Conservation (phyloP, 2,888 invertebrate genomes). For the Agriotes lineatus region DNA sequence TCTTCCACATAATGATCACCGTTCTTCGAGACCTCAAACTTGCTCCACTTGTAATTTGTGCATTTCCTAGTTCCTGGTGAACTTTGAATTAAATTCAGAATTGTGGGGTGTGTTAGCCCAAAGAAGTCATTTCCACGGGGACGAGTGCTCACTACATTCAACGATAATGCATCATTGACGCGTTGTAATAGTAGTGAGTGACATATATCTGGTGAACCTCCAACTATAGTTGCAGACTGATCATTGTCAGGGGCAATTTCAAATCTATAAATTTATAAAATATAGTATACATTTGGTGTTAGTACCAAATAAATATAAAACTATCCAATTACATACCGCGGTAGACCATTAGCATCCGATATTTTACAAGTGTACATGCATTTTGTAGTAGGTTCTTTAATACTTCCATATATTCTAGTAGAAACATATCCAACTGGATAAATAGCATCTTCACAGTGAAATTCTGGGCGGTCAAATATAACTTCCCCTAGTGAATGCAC, state of each 20-base stretch:
- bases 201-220: slow-evolving; percentile 78
- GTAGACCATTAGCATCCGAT: slow-evolving; percentile 77
- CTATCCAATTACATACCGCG: too few relatives aligned
- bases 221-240: slow-evolving; percentile 75
- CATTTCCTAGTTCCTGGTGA: slow-evolving; percentile 78
- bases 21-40: slow-evolving; percentile 72
- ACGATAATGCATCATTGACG: slow-evolving; percentile 70
- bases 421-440: slow-evolving; percentile 85
- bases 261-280: slow-evolving; percentile 69
- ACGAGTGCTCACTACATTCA: slow-evolving; percentile 69
- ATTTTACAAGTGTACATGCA: slow-evolving; percentile 86
- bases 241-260: slow-evolving; percentile 81
- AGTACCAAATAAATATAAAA: too few relatives aligned
- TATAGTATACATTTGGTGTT: neutral
- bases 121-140: slow-evolving; percentile 83
- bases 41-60: slow-evolving; percentile 76
- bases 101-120: slow-evolving; percentile 80
- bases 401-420: slow-evolving; percentile 80
- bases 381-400: slow-evolving; percentile 76
- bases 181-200: slow-evolving; percentile 76
- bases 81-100: slow-evolving; percentile 79
- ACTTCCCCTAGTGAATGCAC: slow-evolving; percentile 84
- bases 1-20: slow-evolving; percentile 68
- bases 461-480: slow-evolving; percentile 74
- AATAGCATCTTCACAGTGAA: slow-evolving; percentile 79